A percentile compares a stretch with the other conserved stretches of the same genome.
phyloP scores from a whole-genome alignment of 1,140 invertebrate genomes.

The Zaprionus inermis region DNA sequence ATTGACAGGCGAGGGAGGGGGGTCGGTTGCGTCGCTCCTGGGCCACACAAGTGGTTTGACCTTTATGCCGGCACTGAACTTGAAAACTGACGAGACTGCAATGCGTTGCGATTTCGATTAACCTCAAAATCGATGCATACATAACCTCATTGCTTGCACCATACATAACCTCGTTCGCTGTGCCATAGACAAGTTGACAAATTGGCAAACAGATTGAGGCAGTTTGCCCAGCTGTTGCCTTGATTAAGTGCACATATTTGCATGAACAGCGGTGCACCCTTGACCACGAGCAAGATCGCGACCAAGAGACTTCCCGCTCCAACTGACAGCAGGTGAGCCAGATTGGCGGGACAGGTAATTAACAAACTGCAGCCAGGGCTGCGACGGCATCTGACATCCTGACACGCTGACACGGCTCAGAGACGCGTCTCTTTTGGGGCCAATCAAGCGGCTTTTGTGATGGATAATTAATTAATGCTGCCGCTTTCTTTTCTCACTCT shows the following conservation, averaged over 20 bases:
- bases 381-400: constrained; percentile 61
- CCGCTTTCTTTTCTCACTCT: constrained; percentile 59
- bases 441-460: constrained; percentile 64
- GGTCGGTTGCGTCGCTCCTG: not conserved
- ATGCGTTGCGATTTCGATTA: constrained; percentile 50
- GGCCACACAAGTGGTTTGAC: constrained; percentile 80
- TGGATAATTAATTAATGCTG: constrained; percentile 73
- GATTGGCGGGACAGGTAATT: constrained; percentile 60
- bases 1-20: constrained; percentile 42
- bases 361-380: constrained; percentile 29
- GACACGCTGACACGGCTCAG: constrained; percentile 42
- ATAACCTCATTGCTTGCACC: constrained; percentile 18
- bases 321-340: constrained; percentile 31
- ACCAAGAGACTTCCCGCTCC: constrained; percentile 1
- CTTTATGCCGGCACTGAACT: constrained; percentile 67
- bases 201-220: constrained; percentile 19
- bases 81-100: constrained; percentile 52
- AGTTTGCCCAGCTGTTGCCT: not conserved
- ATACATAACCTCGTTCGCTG: not conserved
- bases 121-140: constrained; percentile 26
- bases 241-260: constrained; percentile 5
- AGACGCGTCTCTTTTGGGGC: constrained; percentile 46
- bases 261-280: not conserved
- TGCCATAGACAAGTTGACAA: constrained; percentile 35
- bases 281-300: not conserved